Evolutionary conservation across 2,113 vertebrate species (phyloP), one percentile per base, ranked within the genome.

Genomic region (Cololabis saira): DNA sequence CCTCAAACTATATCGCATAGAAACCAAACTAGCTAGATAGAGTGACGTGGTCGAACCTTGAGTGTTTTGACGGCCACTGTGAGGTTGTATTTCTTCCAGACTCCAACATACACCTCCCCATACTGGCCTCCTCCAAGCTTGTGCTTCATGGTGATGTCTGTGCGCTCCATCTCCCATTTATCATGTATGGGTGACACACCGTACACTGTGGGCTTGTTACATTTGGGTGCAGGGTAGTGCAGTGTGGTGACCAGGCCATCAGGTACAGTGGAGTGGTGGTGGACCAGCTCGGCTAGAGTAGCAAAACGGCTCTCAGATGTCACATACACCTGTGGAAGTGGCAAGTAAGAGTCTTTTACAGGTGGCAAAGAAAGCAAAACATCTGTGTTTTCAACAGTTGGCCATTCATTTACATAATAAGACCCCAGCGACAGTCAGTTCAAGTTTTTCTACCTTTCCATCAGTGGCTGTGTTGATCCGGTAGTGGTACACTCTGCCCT

Each of bases 131-230:
- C 98, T 43, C 98, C 98, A 0, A 99, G 94, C 80, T 99, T 99
- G 95, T 99, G 98, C 95, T 99, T 99, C 98, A 99, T 99, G 90
- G 98, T 99, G 89, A 99, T 99, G 80, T 99, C 98, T 2, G 98
- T 99, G 64, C 98, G 93, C 78, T 99, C 98, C 97, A 99, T 99
- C 90, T 99, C 98, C 98, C 98, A 99, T 83, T 99, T 99, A 89
- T 99, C 98, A 0, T 99, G 96, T 90, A 99, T 99, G 72, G 98
- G 98, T n/a, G 98, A 99, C 80, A 99, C 98, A 0, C 98, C 98
- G 0, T 99, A 99, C 65, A 99, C 96, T 0, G 98, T 99, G 80
- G 98, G 98, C 83, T 99, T 99, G 93, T 99, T 99, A 86, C 97
- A 98, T 92, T 99, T 99, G 58, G 97, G 98, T 5, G 98, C 98